phyloP scores from a whole-genome alignment of 2,888 invertebrate genomes.

The Tinea pellionella region DNA sequence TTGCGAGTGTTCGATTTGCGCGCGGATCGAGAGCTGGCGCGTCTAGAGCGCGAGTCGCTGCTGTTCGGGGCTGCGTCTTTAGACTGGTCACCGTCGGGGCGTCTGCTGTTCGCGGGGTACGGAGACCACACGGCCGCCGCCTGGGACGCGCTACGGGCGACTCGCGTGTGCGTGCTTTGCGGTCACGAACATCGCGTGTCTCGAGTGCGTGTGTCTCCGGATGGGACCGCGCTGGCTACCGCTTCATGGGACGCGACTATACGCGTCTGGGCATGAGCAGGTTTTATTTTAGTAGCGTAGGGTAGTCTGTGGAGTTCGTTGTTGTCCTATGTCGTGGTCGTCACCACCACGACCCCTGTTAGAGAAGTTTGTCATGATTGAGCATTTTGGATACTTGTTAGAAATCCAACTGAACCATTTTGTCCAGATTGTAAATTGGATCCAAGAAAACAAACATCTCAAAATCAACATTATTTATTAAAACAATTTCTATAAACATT shows the following conservation, averaged over 20 bases:
- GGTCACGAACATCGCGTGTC: constrained; percentile 97
- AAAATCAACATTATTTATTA: no score
- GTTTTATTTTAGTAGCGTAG: background rate
- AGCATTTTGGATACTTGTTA: no score
- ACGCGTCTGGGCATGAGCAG: constrained; percentile 62
- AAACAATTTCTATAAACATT: no score
- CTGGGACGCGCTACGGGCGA: constrained; percentile 97
- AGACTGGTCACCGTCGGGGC: constrained; percentile 95
- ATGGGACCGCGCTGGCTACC: constrained; percentile 96
- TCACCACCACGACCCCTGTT: no score
- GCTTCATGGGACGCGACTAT: constrained; percentile 97
- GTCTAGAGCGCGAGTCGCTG: constrained; percentile 81
- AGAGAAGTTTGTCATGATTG: no score
- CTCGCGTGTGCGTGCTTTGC: constrained; percentile 88
- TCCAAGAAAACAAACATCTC: no score
- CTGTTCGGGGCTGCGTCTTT: constrained; percentile 98
- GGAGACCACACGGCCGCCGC: constrained; percentile 98
- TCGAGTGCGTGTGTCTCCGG: constrained; percentile 92
- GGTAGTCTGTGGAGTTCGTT: no score
- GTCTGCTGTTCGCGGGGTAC: constrained; percentile 97
- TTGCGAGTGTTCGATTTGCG: constrained; percentile 97
- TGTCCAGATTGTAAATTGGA: no score
- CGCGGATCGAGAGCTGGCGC: constrained; percentile 95
- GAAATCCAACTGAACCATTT: no score
- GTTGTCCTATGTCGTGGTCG: background rate